Evolutionary conservation across 2,888 invertebrate species (phyloP).

Genomic region (Prionchulus punctatus): DNA sequence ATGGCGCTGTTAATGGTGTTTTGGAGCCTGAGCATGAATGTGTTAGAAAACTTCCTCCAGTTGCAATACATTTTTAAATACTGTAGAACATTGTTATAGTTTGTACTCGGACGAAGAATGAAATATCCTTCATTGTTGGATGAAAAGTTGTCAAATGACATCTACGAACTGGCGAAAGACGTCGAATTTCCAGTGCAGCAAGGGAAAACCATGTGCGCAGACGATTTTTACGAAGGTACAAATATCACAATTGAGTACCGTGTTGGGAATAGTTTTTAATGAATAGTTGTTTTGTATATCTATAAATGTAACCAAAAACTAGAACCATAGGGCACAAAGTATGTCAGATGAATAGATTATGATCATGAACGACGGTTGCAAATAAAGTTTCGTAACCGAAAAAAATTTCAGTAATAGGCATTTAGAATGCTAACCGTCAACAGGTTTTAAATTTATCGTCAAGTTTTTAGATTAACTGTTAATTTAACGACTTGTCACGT

Average conservation of each 20-base stretch:
- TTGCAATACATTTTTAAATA: not conserved
- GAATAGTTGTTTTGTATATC: no score
- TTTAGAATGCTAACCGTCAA: no score
- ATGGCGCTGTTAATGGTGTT: slow-evolving; percentile 74
- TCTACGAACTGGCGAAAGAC: slow-evolving; percentile 47
- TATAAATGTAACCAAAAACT: no score
- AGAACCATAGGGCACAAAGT: no score
- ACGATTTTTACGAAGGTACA: slow-evolving; percentile 85
- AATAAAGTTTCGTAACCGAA: no score
- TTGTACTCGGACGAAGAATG: slow-evolving; percentile 27
- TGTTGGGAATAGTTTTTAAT: no score
- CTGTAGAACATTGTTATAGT: not conserved
- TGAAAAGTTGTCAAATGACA: slow-evolving; percentile 56
- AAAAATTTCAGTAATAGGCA: no score
- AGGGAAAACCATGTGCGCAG: slow-evolving; percentile 87
- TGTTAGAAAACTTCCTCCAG: slow-evolving; percentile 6
- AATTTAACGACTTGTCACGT: no score
- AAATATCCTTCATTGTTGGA: slow-evolving; percentile 63
- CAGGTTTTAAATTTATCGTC: not conserved
- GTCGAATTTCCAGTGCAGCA: slow-evolving; percentile 51
- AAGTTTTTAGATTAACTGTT: slow-evolving; percentile 3
- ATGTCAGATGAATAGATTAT: no score
- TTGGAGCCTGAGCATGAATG: slow-evolving; percentile 45
- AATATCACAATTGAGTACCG: no score
- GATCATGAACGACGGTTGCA: no score